Conservation (phyloP, 2,797 vertebrate genomes). For the Austrolebias charrua region DNA sequence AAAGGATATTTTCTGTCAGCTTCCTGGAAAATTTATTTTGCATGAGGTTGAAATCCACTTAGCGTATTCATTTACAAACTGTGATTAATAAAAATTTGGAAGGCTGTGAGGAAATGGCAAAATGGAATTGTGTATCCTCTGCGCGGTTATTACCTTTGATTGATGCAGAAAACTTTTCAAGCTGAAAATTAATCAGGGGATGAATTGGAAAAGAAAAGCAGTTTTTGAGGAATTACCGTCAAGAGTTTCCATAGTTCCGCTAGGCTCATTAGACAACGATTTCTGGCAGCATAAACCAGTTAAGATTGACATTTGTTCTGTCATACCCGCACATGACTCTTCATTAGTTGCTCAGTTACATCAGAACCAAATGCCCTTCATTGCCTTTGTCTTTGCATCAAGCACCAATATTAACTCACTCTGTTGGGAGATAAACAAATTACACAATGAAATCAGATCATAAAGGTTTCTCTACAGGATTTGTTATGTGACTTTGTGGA, state of each 20-base stretch:
- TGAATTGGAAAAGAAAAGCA: slow-evolving; percentile 43
- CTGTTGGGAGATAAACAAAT: slow-evolving; percentile 40
- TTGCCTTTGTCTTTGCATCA: slow-evolving; percentile 41
- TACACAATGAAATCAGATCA: slow-evolving; percentile 38
- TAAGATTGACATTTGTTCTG: slow-evolving; percentile 34
- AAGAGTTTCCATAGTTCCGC: slow-evolving; percentile 41
- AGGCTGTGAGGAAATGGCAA: slow-evolving; percentile 44
- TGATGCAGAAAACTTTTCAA: slow-evolving; percentile 43
- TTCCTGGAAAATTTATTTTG: slow-evolving; percentile 19
- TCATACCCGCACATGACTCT: slow-evolving; percentile 38
- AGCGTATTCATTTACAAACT: slow-evolving; percentile 33
- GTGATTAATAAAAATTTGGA: slow-evolving; percentile 51
- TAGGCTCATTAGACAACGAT: slow-evolving; percentile 40
- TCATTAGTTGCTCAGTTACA: slow-evolving; percentile 38
- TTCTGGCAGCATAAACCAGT: slow-evolving; percentile 29
- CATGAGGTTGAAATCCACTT: slow-evolving; percentile 10
- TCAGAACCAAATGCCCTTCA: slow-evolving; percentile 29
- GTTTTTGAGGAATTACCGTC: slow-evolving; percentile 44
- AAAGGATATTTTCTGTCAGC: slow-evolving; percentile 28
- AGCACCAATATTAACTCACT: slow-evolving; percentile 39
- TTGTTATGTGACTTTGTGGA: slow-evolving; percentile 16
- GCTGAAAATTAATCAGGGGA: slow-evolving; percentile 47
- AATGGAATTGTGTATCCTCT: slow-evolving; percentile 48
- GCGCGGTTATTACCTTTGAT: slow-evolving; percentile 50
- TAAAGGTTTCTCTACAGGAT: slow-evolving; percentile 15